Conservation (phyloP, 2,113 vertebrate genomes). For the Rhizomys pruinosus region DNA sequence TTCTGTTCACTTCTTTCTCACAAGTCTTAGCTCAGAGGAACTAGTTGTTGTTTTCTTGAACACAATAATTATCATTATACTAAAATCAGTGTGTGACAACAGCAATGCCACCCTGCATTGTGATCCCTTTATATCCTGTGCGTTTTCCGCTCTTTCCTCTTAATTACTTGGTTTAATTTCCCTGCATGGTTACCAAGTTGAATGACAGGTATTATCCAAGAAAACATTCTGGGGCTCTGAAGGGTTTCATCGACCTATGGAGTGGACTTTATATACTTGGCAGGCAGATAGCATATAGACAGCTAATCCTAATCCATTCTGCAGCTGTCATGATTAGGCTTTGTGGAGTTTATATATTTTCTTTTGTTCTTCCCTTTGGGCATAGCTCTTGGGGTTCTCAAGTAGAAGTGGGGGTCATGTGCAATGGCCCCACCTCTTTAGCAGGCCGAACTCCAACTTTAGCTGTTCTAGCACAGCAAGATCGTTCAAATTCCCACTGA, state of each 20-base stretch:
- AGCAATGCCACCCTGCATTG: not conserved
- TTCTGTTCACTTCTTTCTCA: not conserved
- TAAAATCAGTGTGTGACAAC: not conserved
- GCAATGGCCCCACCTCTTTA: not conserved
- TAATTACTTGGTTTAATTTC: not conserved
- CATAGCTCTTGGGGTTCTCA: not conserved
- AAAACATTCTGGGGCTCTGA: not conserved
- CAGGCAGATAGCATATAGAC: not conserved
- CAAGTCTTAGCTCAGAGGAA: not conserved
- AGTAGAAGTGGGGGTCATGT: not conserved
- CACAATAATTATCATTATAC: not conserved
- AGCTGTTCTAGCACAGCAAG: too few species aligned
- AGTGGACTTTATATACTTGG: not conserved
- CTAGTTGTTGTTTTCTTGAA: constrained; percentile 9
- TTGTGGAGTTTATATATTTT: not conserved
- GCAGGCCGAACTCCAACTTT: not conserved
- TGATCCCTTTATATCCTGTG: constrained; percentile 7
- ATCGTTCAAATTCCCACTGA: too few species aligned
- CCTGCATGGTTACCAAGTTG: not conserved
- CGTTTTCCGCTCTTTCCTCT: not conserved
- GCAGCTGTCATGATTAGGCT: not conserved
- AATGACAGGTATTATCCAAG: not conserved
- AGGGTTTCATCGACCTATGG: constrained; percentile 36
- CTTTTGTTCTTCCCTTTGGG: not conserved
- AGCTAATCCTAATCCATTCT: not conserved